Conservation (phyloP, 1,140 invertebrate species). For the Temnothorax nylanderi region DNA sequence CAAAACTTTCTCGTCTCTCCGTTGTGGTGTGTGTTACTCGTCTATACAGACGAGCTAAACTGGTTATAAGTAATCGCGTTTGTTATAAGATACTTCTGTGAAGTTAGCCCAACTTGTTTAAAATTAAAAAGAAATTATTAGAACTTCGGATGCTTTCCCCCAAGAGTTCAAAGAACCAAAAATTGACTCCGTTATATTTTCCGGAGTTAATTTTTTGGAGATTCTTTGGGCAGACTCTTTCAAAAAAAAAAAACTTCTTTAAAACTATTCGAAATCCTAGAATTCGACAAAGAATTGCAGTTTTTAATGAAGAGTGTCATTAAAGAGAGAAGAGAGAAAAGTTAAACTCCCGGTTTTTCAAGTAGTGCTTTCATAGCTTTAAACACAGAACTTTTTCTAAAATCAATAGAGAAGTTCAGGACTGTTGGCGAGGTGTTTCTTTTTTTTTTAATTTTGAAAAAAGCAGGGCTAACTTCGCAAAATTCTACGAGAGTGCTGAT, state of each 20-base stretch:
- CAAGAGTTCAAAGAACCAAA: not conserved
- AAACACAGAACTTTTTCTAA: slow-evolving; percentile 23
- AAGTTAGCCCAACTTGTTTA: not conserved
- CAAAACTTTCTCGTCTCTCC: slow-evolving; percentile 5
- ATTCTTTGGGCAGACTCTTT: not conserved
- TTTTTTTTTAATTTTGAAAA: not conserved
- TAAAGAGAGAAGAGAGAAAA: not conserved
- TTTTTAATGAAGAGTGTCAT: slow-evolving; percentile 1
- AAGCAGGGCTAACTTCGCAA: slow-evolving; percentile 2
- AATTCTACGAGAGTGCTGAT: slow-evolving; percentile 7
- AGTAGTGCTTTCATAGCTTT: slow-evolving; percentile 13
- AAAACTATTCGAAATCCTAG: not conserved
- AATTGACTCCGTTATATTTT: not conserved
- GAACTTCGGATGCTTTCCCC: not conserved
- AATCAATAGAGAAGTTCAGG: slow-evolving; percentile 3
- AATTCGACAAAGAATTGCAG: slow-evolving; percentile 4
- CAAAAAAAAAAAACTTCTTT: not conserved
- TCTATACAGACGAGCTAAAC: not conserved
- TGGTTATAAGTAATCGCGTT: not conserved
- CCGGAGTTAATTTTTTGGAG: not conserved
- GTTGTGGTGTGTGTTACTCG: not conserved
- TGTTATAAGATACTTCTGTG: not conserved
- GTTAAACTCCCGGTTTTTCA: slow-evolving; percentile 2
- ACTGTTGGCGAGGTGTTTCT: not conserved
- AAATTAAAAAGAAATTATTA: not conserved